Evolutionary conservation across 2,113 vertebrate genomes (phyloP).

Genomic region (Sinocyclocheilus anophthalmus): DNA sequence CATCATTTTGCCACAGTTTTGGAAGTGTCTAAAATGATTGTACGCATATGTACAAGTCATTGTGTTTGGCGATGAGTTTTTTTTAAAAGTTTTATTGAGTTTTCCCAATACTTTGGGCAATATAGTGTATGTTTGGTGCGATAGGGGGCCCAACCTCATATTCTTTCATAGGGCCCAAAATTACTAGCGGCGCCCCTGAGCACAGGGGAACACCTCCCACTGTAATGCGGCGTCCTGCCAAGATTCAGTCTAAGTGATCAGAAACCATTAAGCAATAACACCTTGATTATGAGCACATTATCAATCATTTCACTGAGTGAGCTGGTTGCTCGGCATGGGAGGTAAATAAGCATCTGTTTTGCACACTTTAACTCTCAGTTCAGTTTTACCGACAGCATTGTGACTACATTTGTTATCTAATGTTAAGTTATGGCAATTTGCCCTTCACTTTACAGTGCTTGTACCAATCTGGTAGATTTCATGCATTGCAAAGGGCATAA

Average conservation of each 20-base stretch:
- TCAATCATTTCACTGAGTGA: slow-evolving; percentile 19
- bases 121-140: no score
- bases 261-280: slow-evolving; percentile 67
- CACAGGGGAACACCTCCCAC: slow-evolving; percentile 58
- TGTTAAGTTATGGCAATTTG: not conserved
- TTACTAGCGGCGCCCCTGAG: slow-evolving; percentile 48
- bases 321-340: not conserved
- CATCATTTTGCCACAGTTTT: no score
- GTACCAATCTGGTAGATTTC: not conserved
- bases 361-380: not conserved
- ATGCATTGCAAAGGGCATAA: not conserved
- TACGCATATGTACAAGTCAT: no score
- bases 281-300: slow-evolving; percentile 64
- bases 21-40: no score
- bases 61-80: no score
- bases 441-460: not conserved
- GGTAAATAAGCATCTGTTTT: slow-evolving; percentile 3
- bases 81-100: no score
- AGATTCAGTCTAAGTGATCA: slow-evolving; percentile 38
- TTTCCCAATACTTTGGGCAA: no score
- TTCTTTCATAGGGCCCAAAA: no score
- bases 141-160: no score
- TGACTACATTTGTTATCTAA: not conserved
- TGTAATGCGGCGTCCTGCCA: slow-evolving; percentile 10
- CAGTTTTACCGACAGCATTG: not conserved